These are phyloP conservation scores for Haplochromis vanheusdeni DNA, from an alignment of 2,113 vertebrate genomes.

Conservation along the genomic window DNA sequence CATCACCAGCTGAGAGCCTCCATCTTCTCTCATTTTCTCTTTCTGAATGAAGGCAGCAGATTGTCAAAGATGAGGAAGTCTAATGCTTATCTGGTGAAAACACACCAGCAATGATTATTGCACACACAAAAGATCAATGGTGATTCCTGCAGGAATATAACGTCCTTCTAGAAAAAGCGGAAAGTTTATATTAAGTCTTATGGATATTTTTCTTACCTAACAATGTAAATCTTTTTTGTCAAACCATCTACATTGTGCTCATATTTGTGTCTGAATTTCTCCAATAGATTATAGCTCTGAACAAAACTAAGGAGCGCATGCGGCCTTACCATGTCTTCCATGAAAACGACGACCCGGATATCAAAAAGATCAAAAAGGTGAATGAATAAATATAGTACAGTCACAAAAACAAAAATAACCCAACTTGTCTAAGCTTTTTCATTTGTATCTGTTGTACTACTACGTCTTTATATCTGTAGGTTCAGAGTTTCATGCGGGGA, in stretches of 20 bases:
- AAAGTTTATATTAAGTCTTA: background rate
- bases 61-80: conserved; percentile 39
- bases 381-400: background rate
- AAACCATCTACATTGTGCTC: background rate
- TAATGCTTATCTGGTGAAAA: conserved; percentile 47
- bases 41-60: conserved; percentile 30
- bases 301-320: conserved; percentile 99
- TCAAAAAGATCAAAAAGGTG: conserved; percentile 99
- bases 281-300: conserved; percentile 89
- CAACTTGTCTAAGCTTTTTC: background rate
- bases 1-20: background rate
- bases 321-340: conserved; percentile 87
- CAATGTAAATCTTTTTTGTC: background rate
- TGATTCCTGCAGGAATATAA: background rate
- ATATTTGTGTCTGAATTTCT: background rate
- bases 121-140: background rate
- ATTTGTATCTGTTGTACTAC: background rate
- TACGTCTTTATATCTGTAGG: conserved; percentile 63
- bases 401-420: background rate
- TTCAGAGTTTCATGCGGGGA: conserved; percentile 97
- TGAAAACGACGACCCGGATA: conserved; percentile 94
- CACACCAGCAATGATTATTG: background rate
- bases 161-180: background rate
- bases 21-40: background rate
- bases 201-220: background rate